Conservation (phyloP, 2,113 vertebrate species). For the Ammodytes marinus region DNA sequence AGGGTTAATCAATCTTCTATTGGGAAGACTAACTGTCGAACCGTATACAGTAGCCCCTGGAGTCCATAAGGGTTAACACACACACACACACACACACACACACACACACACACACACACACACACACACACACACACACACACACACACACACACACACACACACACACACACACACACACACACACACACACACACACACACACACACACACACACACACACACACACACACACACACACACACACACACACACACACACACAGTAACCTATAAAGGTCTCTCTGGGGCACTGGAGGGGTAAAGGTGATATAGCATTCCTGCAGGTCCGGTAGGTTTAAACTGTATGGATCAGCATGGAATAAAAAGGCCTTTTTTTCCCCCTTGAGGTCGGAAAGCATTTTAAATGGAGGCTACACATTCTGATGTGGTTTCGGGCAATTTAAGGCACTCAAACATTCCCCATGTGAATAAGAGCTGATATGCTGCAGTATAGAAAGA, state of each 20-base stretch:
- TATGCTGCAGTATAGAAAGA: conserved; percentile 46
- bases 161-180: too few relatives aligned
- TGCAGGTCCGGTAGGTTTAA: conserved; percentile 54
- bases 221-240: too few relatives aligned
- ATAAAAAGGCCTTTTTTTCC: conserved; percentile 53
- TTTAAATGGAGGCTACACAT: conserved; percentile 56
- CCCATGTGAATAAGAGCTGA: conserved; percentile 47
- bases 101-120: too few relatives aligned
- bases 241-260: conserved; percentile 15
- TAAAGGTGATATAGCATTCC: conserved; percentile 56
- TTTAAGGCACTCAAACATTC: conserved; percentile 57
- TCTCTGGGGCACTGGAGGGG: conserved; percentile 38
- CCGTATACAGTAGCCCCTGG: conserved; percentile 43
- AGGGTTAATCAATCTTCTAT: conserved; percentile 71
- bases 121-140: too few relatives aligned
- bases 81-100: conserved; percentile 18
- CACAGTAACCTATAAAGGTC: conserved; percentile 28
- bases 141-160: too few relatives aligned
- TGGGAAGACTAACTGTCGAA: conserved; percentile 37
- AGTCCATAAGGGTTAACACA: conserved; percentile 48
- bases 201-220: too few relatives aligned
- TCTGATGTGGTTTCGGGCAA: conserved; percentile 56
- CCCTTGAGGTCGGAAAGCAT: conserved; percentile 67
- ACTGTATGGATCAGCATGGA: conserved; percentile 60
- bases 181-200: too few relatives aligned